A percentile compares a stretch with the other conserved stretches of the same genome.
Evolutionary conservation across 1,140 invertebrate genomes (phyloP).

Genomic region (Muscidifurax raptorellus): DNA sequence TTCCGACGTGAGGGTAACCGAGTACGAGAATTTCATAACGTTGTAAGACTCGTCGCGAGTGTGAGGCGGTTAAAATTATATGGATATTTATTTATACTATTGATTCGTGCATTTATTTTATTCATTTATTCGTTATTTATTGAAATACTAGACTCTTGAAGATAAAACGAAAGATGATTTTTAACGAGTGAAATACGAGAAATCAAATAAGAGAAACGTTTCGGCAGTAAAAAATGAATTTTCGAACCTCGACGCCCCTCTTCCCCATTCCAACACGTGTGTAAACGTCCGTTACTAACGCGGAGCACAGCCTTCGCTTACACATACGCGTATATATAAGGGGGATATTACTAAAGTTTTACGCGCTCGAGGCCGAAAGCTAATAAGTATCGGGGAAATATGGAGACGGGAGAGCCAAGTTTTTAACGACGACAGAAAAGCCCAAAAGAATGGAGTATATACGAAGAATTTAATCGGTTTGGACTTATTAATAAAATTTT

Average conservation of each 20-base stretch:
- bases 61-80: too few species aligned
- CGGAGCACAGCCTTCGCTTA: neutral
- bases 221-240: slow-evolving; percentile 43
- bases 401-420: slow-evolving; percentile 65
- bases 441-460: slow-evolving; percentile 38
- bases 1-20: neutral
- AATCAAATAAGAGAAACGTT: too few species aligned
- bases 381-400: slow-evolving; percentile 74
- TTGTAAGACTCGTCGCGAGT: neutral
- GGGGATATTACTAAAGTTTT: slow-evolving; percentile 71
- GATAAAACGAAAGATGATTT: too few species aligned
- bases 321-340: slow-evolving; percentile 38
- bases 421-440: slow-evolving; percentile 67
- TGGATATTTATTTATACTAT: too few species aligned
- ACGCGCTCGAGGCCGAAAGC: slow-evolving; percentile 59
- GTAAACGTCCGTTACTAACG: slow-evolving; percentile 29
- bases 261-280: slow-evolving; percentile 26
- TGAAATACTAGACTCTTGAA: too few species aligned
- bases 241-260: slow-evolving; percentile 26
- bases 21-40: neutral
- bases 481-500: slow-evolving; percentile 31
- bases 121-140: too few species aligned
- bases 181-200: slow-evolving; percentile 8
- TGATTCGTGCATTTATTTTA: too few species aligned
- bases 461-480: slow-evolving; percentile 44